A percentile compares a stretch with the other conserved stretches of the same genome.
phyloP scores from a whole-genome alignment of 2,113 vertebrate species.

The Cranoglanis bouderius region DNA sequence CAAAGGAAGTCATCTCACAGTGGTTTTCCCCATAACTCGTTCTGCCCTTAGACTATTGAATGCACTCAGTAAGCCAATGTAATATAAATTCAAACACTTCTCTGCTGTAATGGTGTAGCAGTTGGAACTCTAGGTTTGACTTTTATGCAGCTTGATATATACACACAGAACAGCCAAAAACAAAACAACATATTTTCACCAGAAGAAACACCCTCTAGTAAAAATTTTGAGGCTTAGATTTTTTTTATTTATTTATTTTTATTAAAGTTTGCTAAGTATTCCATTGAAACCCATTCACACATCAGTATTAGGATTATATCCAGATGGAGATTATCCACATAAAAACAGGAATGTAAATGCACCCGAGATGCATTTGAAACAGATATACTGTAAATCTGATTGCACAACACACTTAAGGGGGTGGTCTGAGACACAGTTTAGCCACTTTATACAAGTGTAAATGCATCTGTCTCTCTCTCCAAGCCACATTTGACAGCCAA shows the following conservation, averaged over 20 bases:
- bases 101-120: not conserved
- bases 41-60: constrained; percentile 1
- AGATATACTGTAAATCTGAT: not conserved
- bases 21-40: not conserved
- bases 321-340: not conserved
- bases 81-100: constrained; percentile 23
- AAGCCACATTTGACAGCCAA: not conserved
- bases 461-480: not conserved
- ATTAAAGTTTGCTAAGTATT: not conserved
- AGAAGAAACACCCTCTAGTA: not conserved
- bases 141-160: not conserved
- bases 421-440: not conserved
- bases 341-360: not conserved
- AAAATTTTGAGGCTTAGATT: not conserved
- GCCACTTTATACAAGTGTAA: not conserved
- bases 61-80: not conserved
- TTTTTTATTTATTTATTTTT: not conserved
- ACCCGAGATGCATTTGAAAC: not conserved
- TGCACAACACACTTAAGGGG: not conserved
- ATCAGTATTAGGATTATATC: not conserved
- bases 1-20: constrained; percentile 21
- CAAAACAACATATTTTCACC: not conserved
- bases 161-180: not conserved
- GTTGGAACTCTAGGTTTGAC: not conserved
- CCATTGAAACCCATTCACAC: constrained; percentile 1